Base-by-base conservation (phyloP, 2,888 invertebrate species). In the Blastobasis adustella region DNA sequence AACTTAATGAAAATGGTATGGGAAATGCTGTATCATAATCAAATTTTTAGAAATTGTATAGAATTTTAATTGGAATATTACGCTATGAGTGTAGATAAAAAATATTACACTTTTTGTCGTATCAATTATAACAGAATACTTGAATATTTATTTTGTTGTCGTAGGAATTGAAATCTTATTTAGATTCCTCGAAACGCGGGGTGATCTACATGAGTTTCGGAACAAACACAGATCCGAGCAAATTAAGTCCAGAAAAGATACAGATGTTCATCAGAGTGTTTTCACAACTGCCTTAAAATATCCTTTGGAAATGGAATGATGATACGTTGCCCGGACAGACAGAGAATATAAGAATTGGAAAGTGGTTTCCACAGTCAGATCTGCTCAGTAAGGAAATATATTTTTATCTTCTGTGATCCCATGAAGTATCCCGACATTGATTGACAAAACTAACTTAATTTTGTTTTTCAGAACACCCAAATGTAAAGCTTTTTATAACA, bases 241-340 rank as follows among this genome's bases (percentile, higher is more conserved):
- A 65, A 1, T 58, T 85, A 52, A 68, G 79, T 6, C 51, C 63
- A 2, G 62, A 74, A 40, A 69, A 55, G 56, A 73, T 76, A 5
- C 58, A 69, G 42, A 57, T 61, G 0, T 58, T 89, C 9, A 49
- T 73, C 0, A 23, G 23, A 23, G 23, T 23, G 23, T 76, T 87
- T 46, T 70, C 75, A 0, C 59, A 67, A 42, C 52, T 87, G 39
- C 73, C 77, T 2, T 82, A 81, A 51, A 67, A 76, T 42, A 71
- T 87, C n/a, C 51, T 87, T 4, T 79, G 76, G 78, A 85, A 82
- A 58, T 82, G 76, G 76, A 76, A 78, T 38, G 58, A 58, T 10
- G 61, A 69, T 79, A 51, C 63, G 58, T 0, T 46, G 50, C 61
- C 61, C 1, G 61, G 65, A 8, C 53, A 61, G 9, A 68, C 82